A percentile compares a stretch with the other conserved stretches of the same genome.
Conservation (phyloP, 2,113 vertebrate species). For the Acrocephalus arundinaceus region DNA sequence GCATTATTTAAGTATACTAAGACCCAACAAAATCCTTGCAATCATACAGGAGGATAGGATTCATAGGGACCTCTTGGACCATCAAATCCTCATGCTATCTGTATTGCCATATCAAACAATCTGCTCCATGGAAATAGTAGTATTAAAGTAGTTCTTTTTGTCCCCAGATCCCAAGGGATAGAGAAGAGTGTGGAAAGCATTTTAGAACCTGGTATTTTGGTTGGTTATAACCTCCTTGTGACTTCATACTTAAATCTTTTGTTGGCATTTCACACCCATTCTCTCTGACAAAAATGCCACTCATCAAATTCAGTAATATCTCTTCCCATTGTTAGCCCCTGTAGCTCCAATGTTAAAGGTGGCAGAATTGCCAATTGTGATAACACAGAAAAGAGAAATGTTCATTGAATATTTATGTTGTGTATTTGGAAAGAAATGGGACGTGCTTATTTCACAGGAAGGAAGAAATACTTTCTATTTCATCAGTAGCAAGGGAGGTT, state of each 20-base stretch:
- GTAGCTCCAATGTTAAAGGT: background rate
- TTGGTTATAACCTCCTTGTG: background rate
- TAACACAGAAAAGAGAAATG: background rate
- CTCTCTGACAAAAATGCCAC: background rate
- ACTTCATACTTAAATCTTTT: background rate
- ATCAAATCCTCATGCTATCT: background rate
- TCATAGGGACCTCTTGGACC: background rate
- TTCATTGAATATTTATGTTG: background rate
- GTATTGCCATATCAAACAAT: background rate
- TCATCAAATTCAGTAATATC: background rate
- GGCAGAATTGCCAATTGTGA: background rate
- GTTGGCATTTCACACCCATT: background rate
- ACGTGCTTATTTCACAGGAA: background rate
- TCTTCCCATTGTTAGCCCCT: background rate
- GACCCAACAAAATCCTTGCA: slow-evolving; percentile 2
- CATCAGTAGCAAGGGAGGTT: background rate
- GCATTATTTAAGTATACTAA: slow-evolving; percentile 6
- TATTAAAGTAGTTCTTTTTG: background rate
- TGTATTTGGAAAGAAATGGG: background rate
- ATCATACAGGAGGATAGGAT: background rate
- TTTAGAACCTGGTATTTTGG: background rate
- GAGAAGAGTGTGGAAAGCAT: background rate
- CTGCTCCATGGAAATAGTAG: background rate
- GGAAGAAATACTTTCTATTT: background rate
- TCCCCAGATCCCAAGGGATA: background rate